Base-by-base conservation (phyloP, 2,113 vertebrate species). In the Pelecanoides urinatrix region DNA sequence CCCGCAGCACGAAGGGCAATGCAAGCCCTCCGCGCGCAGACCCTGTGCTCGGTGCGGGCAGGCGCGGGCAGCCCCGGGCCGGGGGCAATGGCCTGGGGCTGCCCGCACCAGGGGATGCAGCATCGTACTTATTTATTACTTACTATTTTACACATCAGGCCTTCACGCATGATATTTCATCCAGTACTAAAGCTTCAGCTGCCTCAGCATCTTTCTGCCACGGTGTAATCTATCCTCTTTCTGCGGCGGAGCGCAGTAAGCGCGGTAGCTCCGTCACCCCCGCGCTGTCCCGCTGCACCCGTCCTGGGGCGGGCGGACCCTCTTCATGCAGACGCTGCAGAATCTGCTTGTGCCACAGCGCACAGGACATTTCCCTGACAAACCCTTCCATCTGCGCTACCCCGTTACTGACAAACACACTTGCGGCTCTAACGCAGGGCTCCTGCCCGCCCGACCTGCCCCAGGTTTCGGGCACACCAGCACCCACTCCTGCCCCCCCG, bases 11-110 rank as follows among this genome's bases (percentile, higher is more conserved):
- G 17, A 11, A 19, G 59, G 59, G 50, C 72, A 9, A 14, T 6
- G 6, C 18, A 1, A 22, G n/a, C 23, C 50, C 3, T 4, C 42
- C 4, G 3, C 10, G 2, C 1, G 42, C 65, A 5, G 30, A 17
- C 65, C 32, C 65, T 3, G 7, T 17, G 32, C 32, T 18, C 3
- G 22, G 44, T 4, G 66, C 66, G 11, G 59, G 59, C 59, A 62
- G 62, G 38, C 12, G 3, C 27, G 12, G 62, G 62, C 27, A 42
- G 62, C 26, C 27, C 26, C 16, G 1, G 65, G 42, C 38, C 2
- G 2, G 14, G 42, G 53, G 32, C 53, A 38, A 36, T 4, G 23
- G 22, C 23, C 11, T 29, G 32, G 42, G 42, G 34, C 19, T 29
- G 42, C 26, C 73, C 42, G 11, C 29, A 23, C 19, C 20, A 9